These are phyloP conservation scores for Willisornis vidua DNA, from an alignment of 2,113 vertebrate species.

Conservation along the genomic window DNA sequence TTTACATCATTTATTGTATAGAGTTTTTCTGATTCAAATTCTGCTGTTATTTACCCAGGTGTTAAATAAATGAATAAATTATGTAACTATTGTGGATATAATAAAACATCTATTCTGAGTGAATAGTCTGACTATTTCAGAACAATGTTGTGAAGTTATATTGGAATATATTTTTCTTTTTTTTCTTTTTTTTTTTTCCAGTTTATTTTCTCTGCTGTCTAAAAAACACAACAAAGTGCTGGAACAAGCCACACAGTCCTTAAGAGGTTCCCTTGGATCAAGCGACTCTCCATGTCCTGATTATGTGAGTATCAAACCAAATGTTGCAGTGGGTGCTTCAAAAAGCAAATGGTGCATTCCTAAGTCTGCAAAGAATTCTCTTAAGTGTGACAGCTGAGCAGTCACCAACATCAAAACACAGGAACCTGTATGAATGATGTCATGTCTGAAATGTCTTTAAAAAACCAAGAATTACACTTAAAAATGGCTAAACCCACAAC, in stretches of 20 bases:
- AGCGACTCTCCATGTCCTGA: constrained; percentile 87
- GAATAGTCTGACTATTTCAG: background rate
- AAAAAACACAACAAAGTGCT: constrained; percentile 99
- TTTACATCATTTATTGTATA: background rate
- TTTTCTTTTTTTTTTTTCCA: constrained; percentile 20
- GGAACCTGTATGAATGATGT: constrained; percentile 55
- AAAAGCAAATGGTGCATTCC: background rate
- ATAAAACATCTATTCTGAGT: background rate
- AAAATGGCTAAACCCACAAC: constrained; percentile 18
- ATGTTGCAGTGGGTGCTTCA: background rate
- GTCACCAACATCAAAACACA: constrained; percentile 23
- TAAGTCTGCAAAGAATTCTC: constrained; percentile 20
- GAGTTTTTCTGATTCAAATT: background rate
- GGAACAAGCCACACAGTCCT: constrained; percentile 96
- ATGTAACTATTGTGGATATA: background rate
- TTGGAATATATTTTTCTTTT: background rate
- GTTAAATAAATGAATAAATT: background rate
- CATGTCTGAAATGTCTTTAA: constrained; percentile 26
- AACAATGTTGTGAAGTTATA: background rate
- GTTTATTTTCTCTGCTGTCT: constrained; percentile 95
- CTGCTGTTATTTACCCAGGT: background rate
- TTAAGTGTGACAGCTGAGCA: background rate
- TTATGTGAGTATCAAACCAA: constrained; percentile 87
- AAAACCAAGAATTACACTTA: background rate
- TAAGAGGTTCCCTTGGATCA: constrained; percentile 82